Evolutionary conservation across 1,140 invertebrate genomes (phyloP).

Genomic region (Danaus melanippus): DNA sequence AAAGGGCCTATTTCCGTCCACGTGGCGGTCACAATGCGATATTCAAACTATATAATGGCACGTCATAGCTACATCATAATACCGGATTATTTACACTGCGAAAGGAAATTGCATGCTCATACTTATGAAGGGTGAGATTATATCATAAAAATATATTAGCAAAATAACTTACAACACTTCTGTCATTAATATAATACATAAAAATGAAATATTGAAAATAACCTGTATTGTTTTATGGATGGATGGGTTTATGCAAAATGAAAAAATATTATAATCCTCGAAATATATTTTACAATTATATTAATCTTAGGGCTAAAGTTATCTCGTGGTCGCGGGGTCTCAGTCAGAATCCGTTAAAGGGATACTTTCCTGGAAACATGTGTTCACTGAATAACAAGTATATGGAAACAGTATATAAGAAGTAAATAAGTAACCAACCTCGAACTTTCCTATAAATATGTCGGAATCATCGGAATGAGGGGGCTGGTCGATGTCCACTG

Average conservation of each 20-base stretch:
- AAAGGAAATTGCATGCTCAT: constrained; percentile 58
- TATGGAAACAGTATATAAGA: constrained; percentile 1
- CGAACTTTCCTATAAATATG: constrained; percentile 52
- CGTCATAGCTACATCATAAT: constrained; percentile 57
- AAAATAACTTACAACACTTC: constrained; percentile 1
- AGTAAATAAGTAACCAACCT: constrained; percentile 28
- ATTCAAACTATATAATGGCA: constrained; percentile 39
- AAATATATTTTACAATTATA: too few species aligned
- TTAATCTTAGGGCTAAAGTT: neutral
- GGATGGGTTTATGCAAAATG: too few species aligned
- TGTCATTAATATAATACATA: constrained; percentile 4
- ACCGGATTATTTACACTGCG: constrained; percentile 46
- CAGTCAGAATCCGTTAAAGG: constrained; percentile 49
- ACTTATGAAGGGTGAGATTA: constrained; percentile 3
- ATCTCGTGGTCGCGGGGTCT: constrained; percentile 3
- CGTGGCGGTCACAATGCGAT: constrained; percentile 56
- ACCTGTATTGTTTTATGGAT: neutral
- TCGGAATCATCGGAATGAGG: constrained; percentile 50
- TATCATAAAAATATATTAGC: neutral
- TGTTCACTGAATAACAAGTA: neutral
- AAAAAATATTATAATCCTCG: too few species aligned
- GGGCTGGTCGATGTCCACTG: constrained; percentile 43
- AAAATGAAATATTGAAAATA: constrained; percentile 5
- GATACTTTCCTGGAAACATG: constrained; percentile 51
- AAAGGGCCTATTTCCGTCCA: constrained; percentile 57